Conservation (phyloP, 2,888 invertebrate genomes). For the Drosophila acutilabella region DNA sequence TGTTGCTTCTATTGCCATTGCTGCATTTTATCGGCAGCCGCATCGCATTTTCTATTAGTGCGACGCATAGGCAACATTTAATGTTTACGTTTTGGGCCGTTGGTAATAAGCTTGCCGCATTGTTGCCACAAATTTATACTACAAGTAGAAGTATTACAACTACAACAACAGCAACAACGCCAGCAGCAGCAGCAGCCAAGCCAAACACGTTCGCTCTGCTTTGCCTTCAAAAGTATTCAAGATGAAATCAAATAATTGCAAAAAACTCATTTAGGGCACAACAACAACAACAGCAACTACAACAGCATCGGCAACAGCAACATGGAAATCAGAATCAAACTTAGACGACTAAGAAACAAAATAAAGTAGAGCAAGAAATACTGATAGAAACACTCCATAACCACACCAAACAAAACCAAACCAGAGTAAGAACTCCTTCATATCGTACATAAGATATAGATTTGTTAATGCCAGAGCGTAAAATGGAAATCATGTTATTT, state of each 20-base stretch:
- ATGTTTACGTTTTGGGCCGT: conserved; percentile 65
- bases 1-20: conserved; percentile 37
- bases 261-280: conserved; percentile 79
- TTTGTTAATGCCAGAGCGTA: conserved; percentile 47
- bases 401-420: conserved; percentile 1
- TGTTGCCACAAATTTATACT: conserved; percentile 62
- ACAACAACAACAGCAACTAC: conserved; percentile 38
- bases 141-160: conserved; percentile 25
- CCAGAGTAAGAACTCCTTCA: conserved; percentile 8
- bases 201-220: conserved; percentile 47
- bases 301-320: conserved; percentile 28
- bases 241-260: conserved; percentile 82
- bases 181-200: conserved; percentile 21
- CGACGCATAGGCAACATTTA: conserved; percentile 74
- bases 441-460: conserved; percentile 29
- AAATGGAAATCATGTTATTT: conserved; percentile 53
- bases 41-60: conserved; percentile 81
- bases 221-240: conserved; percentile 65
- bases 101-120: conserved; percentile 70
- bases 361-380: conserved; percentile 23
- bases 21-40: conserved; percentile 65
- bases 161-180: conserved; percentile 20
- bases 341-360: conserved; percentile 41
- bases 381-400: conserved; percentile 9
- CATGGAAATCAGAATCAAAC: conserved; percentile 61